phyloP scores from a whole-genome alignment of 2,888 invertebrate genomes.

The Thalpophila matura region DNA sequence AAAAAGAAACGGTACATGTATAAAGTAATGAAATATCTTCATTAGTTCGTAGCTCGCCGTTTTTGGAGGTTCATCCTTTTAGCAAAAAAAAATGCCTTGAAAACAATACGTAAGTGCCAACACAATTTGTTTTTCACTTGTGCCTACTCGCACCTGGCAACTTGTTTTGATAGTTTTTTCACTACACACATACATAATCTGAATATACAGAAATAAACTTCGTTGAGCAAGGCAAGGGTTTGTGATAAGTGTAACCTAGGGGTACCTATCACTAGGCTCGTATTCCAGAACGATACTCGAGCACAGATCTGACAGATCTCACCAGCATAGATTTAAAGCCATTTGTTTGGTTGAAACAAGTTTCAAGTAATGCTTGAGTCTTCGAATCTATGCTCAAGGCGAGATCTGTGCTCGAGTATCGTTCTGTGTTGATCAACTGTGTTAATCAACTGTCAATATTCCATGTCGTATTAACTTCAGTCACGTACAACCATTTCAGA shows the following conservation, averaged over 20 bases:
- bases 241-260: no score
- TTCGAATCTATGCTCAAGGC: no score
- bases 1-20: constrained; percentile 1
- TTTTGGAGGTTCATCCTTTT: constrained; percentile 63
- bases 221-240: no score
- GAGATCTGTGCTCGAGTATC: no score
- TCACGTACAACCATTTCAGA: neutral
- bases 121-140: constrained; percentile 65
- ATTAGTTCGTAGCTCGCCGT: constrained; percentile 61
- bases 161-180: constrained; percentile 53
- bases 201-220: neutral
- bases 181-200: constrained; percentile 22
- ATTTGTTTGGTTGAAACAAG: no score
- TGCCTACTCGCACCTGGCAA: constrained; percentile 52
- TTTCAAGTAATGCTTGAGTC: no score
- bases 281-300: no score
- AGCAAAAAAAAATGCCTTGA: constrained; percentile 68
- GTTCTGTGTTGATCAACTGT: no score
- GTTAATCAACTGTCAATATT: neutral
- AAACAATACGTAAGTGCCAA: constrained; percentile 68
- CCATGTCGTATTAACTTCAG: neutral
- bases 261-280: no score
- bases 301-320: no score
- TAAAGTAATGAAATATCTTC: constrained; percentile 13
- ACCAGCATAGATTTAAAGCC: no score